A percentile compares a stretch with the other conserved stretches of the same genome.
Conservation (phyloP, 2,888 invertebrate species). For the Steinernema scapterisci region DNA sequence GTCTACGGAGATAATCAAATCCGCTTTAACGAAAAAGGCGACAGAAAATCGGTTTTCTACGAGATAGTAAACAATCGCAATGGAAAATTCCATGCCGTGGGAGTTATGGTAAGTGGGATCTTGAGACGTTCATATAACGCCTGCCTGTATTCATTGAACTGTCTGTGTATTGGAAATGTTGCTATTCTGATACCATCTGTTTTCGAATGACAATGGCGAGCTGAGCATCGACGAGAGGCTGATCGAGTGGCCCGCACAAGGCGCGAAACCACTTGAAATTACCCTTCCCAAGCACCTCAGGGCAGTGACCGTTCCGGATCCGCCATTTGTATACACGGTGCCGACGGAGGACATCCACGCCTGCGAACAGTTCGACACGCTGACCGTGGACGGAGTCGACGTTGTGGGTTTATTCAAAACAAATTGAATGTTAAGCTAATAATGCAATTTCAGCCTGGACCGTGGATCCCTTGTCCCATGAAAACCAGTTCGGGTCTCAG, state of each 20-base stretch:
- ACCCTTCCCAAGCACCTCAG: conserved; percentile 60
- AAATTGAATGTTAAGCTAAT: not conserved
- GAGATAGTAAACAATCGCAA: conserved; percentile 43
- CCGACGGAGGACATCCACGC: conserved; percentile 43
- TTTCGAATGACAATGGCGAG: conserved; percentile 40
- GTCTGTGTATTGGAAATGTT: no score
- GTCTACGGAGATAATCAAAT: conserved; percentile 42
- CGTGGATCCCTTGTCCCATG: conserved; percentile 59
- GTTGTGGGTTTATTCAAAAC: conserved; percentile 45
- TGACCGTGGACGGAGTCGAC: conserved; percentile 43
- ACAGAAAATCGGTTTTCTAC: conserved; percentile 42
- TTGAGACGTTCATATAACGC: no score
- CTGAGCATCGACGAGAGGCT: conserved; percentile 50
- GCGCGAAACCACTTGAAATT: conserved; percentile 56
- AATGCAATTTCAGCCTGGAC: conserved; percentile 52
- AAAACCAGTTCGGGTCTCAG: conserved; percentile 38
- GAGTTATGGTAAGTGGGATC: conserved; percentile 35
- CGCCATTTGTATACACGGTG: conserved; percentile 62
- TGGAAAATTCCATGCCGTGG: conserved; percentile 37
- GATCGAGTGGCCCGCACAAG: conserved; percentile 55
- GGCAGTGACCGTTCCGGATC: conserved; percentile 55
- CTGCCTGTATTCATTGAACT: no score
- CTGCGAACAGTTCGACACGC: conserved; percentile 42
- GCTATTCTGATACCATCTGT: not conserved
- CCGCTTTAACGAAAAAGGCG: conserved; percentile 47